Evolutionary conservation across 2,888 invertebrate species (phyloP), one percentile per base, ranked within the genome.

Genomic region (Oscheius sp.): DNA sequence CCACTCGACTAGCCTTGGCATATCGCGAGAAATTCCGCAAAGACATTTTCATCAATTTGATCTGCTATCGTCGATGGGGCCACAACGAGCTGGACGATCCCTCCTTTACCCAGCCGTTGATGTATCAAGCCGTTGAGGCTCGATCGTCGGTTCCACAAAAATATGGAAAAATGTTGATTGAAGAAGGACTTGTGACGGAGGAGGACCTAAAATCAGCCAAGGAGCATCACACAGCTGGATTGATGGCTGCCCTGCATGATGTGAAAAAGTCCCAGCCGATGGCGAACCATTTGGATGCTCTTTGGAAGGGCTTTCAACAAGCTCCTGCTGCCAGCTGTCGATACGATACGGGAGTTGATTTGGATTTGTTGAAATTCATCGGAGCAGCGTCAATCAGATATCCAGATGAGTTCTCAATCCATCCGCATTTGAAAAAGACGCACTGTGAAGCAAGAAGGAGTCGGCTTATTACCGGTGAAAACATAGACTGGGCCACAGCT

Each of bases 11-110:
- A 69, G 96, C 96, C 0, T 91, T 94, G 84, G 91, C 92, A 57
- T 97, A 96, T 87, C 93, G 95, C 81, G 90, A 94, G 66, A 90
- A 90, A 85, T 97, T 96, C 74, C 73, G 84, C 27, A 85, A 84
- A 64, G 84, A 84, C 55, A 72, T 84, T 12, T 84, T 85, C 65
- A 74, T 84, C 69, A 84, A 84, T 68, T 65, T 84, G 27, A 64
- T 80, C 33, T 97, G 97, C 88, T 98, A 91, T 88, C 90, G 85
- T 33, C 90, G 92, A 76, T 94, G 93, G 92, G 97, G 97, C 0
- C 98, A 98, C 88, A 98, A 98, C 86, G 97, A 98, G 87, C 86
- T 98, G 42, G 98, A 98, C 86, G 96, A 98, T 88, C 97, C 98
- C 0, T 93, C 93, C 0, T 93, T 97, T 86, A 98, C 97, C 1